These are phyloP conservation scores for Eublepharis macularius DNA, from an alignment of 2,113 vertebrate species.

Conservation along the genomic window DNA sequence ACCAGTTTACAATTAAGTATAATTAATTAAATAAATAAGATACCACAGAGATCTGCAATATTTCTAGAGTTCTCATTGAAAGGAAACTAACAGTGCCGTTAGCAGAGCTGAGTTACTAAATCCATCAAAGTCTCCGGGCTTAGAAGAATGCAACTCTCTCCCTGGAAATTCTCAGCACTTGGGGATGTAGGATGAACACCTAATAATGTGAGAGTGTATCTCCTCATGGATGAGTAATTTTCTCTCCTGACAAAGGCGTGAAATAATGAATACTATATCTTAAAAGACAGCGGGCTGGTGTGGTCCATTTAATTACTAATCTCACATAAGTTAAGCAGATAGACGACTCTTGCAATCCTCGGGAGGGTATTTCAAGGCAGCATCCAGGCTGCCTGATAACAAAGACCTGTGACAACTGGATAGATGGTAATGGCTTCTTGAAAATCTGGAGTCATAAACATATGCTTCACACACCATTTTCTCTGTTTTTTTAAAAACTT, in stretches of 20 bases:
- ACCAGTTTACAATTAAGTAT: no score
- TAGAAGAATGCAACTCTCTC: no score
- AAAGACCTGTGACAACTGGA: slow-evolving; percentile 23
- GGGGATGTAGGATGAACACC: no score
- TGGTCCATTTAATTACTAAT: slow-evolving; percentile 7
- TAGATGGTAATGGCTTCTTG: slow-evolving; percentile 33
- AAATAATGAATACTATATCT: background rate
- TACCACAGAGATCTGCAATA: no score
- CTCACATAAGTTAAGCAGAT: background rate
- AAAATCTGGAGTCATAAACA: background rate
- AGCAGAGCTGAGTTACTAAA: no score
- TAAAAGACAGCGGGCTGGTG: rapidly evolving
- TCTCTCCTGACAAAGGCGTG: background rate
- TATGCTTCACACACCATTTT: slow-evolving; percentile 23
- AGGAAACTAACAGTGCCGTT: no score
- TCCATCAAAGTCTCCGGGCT: no score
- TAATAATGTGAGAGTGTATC: background rate
- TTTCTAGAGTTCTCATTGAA: no score
- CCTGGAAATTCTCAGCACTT: no score
- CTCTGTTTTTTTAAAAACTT: slow-evolving; percentile 2
- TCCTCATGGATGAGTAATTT: background rate
- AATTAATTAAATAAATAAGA: no score
- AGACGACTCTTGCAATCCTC: background rate
- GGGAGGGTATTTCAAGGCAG: slow-evolving; percentile 33
- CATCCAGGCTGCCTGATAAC: slow-evolving; percentile 8